phyloP scores from a whole-genome alignment of 2,797 vertebrate genomes.

The Tachyglossus aculeatus region DNA sequence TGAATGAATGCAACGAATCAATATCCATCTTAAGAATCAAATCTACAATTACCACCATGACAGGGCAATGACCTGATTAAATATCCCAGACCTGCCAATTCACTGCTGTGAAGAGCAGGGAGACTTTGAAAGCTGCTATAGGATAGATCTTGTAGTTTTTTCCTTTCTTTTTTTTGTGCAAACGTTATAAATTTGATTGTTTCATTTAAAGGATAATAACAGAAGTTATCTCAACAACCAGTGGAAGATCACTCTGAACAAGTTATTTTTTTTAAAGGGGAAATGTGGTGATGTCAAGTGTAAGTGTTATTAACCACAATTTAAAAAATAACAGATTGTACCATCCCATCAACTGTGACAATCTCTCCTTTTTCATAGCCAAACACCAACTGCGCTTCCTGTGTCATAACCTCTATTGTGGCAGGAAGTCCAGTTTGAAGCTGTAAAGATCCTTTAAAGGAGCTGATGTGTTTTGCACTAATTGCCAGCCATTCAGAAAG shows the following conservation, averaged over 20 bases:
- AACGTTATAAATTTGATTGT: not conserved
- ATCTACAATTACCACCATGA: too few species aligned
- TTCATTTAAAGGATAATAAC: not conserved
- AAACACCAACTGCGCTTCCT: not conserved
- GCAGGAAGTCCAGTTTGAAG: not conserved
- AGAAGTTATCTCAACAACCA: not conserved
- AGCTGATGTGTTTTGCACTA: slow-evolving; percentile 14
- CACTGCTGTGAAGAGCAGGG: too few species aligned
- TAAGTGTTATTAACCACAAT: not conserved
- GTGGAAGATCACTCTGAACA: not conserved
- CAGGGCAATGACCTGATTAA: too few species aligned
- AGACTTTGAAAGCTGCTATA: too few species aligned
- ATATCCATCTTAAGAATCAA: too few species aligned
- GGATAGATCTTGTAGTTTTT: too few species aligned
- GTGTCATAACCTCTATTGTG: not conserved
- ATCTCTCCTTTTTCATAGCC: not conserved
- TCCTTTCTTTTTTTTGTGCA: too few species aligned
- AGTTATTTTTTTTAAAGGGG: not conserved
- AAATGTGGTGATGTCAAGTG: not conserved
- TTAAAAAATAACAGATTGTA: not conserved
- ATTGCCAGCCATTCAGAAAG: slow-evolving; percentile 29
- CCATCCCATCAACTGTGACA: not conserved
- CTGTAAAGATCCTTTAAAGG: not conserved
- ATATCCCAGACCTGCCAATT: too few species aligned
- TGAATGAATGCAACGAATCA: too few species aligned